These are phyloP conservation scores for Steromphala cineraria DNA, from an alignment of 2,888 invertebrate species.

Conservation along the genomic window DNA sequence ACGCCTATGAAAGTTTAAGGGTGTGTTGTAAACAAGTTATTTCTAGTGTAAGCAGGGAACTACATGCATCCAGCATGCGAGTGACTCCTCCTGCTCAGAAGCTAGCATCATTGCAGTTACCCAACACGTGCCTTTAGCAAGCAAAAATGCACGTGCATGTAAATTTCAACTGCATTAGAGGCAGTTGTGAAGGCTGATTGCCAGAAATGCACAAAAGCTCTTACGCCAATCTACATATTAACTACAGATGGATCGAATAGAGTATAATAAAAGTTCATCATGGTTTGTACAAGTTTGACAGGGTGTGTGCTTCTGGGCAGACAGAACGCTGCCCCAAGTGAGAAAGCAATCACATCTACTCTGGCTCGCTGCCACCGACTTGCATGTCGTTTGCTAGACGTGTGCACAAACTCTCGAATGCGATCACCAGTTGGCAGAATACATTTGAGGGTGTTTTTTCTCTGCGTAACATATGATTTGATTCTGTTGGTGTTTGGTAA, in stretches of 20 bases:
- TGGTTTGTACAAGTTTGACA: neutral
- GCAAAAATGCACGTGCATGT: constrained; percentile 16
- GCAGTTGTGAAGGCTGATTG: neutral
- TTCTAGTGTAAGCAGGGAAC: too few relatives aligned
- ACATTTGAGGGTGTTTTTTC: neutral
- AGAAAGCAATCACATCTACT: too few relatives aligned
- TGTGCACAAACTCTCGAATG: constrained; percentile 6
- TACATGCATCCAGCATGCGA: too few relatives aligned
- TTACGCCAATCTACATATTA: neutral
- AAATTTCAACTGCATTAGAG: constrained; percentile 9
- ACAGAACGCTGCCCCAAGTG: neutral
- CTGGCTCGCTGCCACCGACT: neutral
- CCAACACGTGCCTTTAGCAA: neutral
- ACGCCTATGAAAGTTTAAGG: too few relatives aligned
- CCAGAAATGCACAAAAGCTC: neutral
- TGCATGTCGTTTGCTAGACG: neutral
- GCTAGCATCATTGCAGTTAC: neutral
- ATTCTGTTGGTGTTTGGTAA: neutral
- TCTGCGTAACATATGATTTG: constrained; percentile 13
- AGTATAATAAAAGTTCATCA: neutral
- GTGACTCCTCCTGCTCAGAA: too few relatives aligned
- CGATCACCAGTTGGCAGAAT: constrained; percentile 6
- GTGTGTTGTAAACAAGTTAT: too few relatives aligned
- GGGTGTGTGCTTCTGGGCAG: neutral
- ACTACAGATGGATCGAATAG: neutral